A percentile compares a stretch with the other conserved stretches of the same genome.
These are phyloP conservation scores for Phragmatobia fuliginosa DNA, from an alignment of 2,888 invertebrate genomes.

Conservation along the genomic window DNA sequence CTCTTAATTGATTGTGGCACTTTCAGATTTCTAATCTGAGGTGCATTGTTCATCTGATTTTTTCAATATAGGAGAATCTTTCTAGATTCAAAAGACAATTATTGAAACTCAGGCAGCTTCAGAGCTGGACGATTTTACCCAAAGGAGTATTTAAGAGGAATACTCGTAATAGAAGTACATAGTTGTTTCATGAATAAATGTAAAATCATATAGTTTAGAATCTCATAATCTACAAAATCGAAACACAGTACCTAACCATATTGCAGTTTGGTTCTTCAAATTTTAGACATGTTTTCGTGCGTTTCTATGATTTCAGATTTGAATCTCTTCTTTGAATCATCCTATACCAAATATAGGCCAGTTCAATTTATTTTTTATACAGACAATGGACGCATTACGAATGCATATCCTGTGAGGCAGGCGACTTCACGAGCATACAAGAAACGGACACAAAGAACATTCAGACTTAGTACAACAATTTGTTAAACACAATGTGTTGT, in stretches of 20 bases:
- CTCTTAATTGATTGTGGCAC: too few species aligned
- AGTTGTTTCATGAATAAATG: not conserved
- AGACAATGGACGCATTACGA: too few species aligned
- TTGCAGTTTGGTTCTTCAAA: not conserved
- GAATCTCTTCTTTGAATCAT: not conserved
- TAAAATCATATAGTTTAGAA: not conserved
- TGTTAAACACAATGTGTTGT: constrained; percentile 28
- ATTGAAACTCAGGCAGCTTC: not conserved
- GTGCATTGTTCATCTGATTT: too few species aligned
- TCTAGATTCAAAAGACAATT: not conserved
- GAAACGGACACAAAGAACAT: too few species aligned
- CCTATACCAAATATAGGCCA: not conserved
- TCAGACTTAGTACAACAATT: too few species aligned
- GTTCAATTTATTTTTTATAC: too few species aligned
- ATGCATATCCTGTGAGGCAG: too few species aligned
- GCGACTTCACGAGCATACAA: too few species aligned
- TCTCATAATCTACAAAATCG: not conserved
- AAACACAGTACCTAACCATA: not conserved
- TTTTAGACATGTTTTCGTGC: not conserved
- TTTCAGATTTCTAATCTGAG: too few species aligned
- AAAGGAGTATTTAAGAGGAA: not conserved
- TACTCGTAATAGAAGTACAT: not conserved
- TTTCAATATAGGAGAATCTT: not conserved
- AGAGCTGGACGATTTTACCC: not conserved
- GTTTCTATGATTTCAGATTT: not conserved